A percentile compares a stretch with the other conserved stretches of the same genome.
phyloP scores from a whole-genome alignment of 2,113 vertebrate species.

The Gadus chalcogrammus region DNA sequence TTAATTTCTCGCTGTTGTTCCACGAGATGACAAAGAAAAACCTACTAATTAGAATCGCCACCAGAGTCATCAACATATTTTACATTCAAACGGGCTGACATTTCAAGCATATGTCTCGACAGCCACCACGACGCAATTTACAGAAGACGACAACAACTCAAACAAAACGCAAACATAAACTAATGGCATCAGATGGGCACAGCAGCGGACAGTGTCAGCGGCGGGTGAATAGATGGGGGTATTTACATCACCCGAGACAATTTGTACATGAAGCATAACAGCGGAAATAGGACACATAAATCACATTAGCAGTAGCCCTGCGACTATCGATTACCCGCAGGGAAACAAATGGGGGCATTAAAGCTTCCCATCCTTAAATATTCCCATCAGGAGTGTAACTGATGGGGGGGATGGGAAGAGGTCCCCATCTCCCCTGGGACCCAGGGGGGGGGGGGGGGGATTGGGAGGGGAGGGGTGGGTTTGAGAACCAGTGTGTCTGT shows the following conservation, averaged over 20 bases:
- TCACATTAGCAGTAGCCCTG: constrained; percentile 73
- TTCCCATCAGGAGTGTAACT: constrained; percentile 56
- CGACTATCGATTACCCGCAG: constrained; percentile 71
- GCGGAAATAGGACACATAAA: constrained; percentile 76
- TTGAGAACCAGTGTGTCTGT: too few species aligned
- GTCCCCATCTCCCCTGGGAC: too few species aligned
- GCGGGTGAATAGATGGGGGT: constrained; percentile 50
- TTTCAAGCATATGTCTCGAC: constrained; percentile 16
- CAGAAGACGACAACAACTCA: constrained; percentile 16
- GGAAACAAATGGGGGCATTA: constrained; percentile 71
- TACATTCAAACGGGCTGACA: constrained; percentile 2
- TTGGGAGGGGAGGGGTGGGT: too few species aligned
- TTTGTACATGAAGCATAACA: constrained; percentile 77
- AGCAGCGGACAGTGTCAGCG: constrained; percentile 61
- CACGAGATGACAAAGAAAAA: constrained; percentile 5
- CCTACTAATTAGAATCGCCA: constrained; percentile 3
- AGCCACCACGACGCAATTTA: constrained; percentile 45
- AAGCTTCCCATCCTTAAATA: constrained; percentile 64
- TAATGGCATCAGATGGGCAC: constrained; percentile 56
- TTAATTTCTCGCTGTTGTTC: constrained; percentile 16
- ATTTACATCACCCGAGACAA: constrained; percentile 75
- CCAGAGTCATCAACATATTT: background rate
- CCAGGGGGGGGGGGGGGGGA: too few species aligned
- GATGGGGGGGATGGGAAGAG: too few species aligned
- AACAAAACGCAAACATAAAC: constrained; percentile 48